Evolutionary conservation across 1,140 invertebrate species (phyloP), one percentile per base, ranked within the genome.

Genomic region (Camponotus vicinus): DNA sequence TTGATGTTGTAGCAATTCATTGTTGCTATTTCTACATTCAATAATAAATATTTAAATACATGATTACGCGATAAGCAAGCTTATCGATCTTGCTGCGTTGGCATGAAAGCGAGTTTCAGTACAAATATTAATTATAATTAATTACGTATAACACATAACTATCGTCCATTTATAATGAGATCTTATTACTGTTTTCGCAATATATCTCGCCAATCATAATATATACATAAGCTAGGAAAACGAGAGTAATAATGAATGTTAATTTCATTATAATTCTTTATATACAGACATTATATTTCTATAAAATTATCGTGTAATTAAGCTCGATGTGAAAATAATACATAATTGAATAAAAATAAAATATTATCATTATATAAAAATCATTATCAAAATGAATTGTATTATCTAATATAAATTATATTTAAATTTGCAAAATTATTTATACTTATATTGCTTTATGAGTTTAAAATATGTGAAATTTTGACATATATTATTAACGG

Each of bases 121-220:
- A 73, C 71, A 71, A 82, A 82, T 73, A 73, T 73, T 82, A 82
- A 82, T 82, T 73, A 27, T 27, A 82, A 73, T 71, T 59, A 55
- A 67, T 69, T 73, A 73, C 18, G 5, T 40, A 82, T 70, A 73
- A 82, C 34, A 13, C 40, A 55, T 2, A 52, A 69, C 13, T 79
- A 45, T 63, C 45, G 42, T 63, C 42, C 13, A 55, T 63, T 82
- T 82, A 61, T 73, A 82, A 82, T 34, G 55, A 82, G 67, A n/a
- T 42, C 27, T 82, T n/a, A 40, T 73, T 82, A 82, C 27, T n/a
- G 18, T 49, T 71, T 6, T 9, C 18, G 4, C 18, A 5, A 55
- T 61, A 71, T 52, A 52, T 61, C 40, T 73, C 32, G 69, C 15
- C 18, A 34, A 59, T 82, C 67, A 52, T n/a, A 61, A 82, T 59